phyloP scores from a whole-genome alignment of 2,888 invertebrate genomes.

The Laspeyria flexula region DNA sequence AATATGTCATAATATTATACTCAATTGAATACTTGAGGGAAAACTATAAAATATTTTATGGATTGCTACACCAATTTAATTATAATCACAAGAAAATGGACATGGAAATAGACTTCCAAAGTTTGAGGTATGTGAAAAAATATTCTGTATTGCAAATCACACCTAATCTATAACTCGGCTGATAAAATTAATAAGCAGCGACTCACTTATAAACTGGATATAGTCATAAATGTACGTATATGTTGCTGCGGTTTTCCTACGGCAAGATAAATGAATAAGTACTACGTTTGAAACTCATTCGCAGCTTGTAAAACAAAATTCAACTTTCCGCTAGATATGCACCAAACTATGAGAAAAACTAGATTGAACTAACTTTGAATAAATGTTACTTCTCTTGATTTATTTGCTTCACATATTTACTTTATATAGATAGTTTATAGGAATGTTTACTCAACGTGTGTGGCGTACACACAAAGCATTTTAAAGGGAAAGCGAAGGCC shows the following conservation, averaged over 20 bases:
- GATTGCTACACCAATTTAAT: too few species aligned
- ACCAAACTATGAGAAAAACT: constrained; percentile 11
- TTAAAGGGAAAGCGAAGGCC: constrained; percentile 32
- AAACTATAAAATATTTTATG: too few species aligned
- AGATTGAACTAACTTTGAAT: constrained; percentile 15
- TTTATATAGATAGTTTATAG: not conserved
- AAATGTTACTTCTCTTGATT: constrained; percentile 6
- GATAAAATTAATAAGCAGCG: not conserved
- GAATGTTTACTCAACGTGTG: constrained; percentile 3
- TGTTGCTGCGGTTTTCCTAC: not conserved
- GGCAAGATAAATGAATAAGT: not conserved
- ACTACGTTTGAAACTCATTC: not conserved
- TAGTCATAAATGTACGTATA: not conserved
- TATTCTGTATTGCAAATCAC: too few species aligned
- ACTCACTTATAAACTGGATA: not conserved
- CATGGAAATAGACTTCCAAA: too few species aligned
- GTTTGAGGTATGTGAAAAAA: too few species aligned
- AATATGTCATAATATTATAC: too few species aligned
- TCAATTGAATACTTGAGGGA: too few species aligned
- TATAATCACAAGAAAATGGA: too few species aligned
- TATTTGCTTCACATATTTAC: not conserved
- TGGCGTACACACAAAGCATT: constrained; percentile 12
- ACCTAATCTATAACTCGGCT: too few species aligned
- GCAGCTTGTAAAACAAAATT: constrained; percentile 13
- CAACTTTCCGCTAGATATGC: constrained; percentile 5